Percentiles rank a stretch among this genome's conserved stretches.
phyloP scores from a whole-genome alignment of 2,113 vertebrate genomes.

The Clarias batrachus region DNA sequence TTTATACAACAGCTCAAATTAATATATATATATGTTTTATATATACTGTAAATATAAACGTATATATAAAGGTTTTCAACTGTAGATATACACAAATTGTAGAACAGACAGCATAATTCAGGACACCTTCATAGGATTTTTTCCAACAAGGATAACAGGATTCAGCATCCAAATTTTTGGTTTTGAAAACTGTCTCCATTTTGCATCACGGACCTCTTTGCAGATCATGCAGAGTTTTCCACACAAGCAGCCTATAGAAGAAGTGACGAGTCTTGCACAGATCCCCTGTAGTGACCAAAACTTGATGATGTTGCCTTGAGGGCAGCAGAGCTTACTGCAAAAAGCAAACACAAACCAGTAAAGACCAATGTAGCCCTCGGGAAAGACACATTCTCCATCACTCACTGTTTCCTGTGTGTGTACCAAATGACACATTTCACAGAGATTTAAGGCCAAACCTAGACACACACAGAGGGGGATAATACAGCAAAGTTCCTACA shows the following conservation, averaged over 20 bases:
- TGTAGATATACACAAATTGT: not conserved
- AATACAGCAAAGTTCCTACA: not conserved
- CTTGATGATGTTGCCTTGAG: constrained; percentile 38
- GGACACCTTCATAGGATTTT: not conserved
- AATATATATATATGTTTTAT: no score
- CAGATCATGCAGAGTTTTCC: not conserved
- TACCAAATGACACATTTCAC: constrained; percentile 29
- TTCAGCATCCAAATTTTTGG: not conserved
- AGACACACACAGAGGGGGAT: not conserved
- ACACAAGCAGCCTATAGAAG: constrained; percentile 4
- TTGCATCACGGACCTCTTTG: not conserved
- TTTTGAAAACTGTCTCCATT: constrained; percentile 38
- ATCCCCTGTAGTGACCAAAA: constrained; percentile 23
- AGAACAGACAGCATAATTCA: not conserved
- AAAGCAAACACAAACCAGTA: constrained; percentile 28
- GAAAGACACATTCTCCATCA: constrained; percentile 1
- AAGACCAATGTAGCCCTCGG: constrained; percentile 23
- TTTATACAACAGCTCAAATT: not conserved
- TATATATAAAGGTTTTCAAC: no score
- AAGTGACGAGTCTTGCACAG: constrained; percentile 27
- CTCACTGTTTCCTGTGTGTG: not conserved
- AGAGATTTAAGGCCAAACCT: constrained; percentile 11
- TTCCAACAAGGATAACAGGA: not conserved
- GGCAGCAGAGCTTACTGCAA: constrained; percentile 5
- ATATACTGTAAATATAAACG: no score